Percentiles rank a stretch among this genome's conserved stretches.
Evolutionary conservation across 1,140 invertebrate species (phyloP).

Genomic region (Diploscapter pachys): DNA sequence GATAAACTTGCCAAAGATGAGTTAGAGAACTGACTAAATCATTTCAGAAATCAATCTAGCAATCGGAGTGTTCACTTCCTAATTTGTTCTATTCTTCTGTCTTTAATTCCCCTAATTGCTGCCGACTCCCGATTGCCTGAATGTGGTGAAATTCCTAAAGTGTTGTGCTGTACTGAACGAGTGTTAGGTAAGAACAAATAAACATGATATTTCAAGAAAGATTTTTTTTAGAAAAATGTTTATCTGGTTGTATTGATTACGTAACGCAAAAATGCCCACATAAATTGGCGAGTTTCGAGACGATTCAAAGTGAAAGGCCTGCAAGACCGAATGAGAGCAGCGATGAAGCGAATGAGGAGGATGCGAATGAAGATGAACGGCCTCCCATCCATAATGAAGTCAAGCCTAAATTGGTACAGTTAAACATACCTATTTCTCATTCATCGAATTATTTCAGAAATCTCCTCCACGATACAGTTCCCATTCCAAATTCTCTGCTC

Average conservation of each 20-base stretch:
- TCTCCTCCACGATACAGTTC: conserved; percentile 7
- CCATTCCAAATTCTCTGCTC: no score
- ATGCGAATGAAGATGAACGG: background rate
- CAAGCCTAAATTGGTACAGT: no score
- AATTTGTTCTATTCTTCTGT: conserved; percentile 1
- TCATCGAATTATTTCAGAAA: background rate
- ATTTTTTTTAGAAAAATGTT: conserved; percentile 42
- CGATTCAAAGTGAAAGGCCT: conserved; percentile 30
- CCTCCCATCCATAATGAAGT: no score
- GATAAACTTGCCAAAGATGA: no score
- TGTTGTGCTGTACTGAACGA: conserved; percentile 51
- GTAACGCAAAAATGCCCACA: conserved; percentile 45
- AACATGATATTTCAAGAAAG: background rate
- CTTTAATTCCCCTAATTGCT: conserved; percentile 15
- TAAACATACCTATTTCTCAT: no score
- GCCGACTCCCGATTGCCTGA: conserved; percentile 37
- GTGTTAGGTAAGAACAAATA: conserved; percentile 34
- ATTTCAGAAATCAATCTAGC: conserved; percentile 8
- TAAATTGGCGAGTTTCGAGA: conserved; percentile 47
- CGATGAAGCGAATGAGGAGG: background rate
- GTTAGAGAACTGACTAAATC: no score
- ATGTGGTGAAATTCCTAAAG: conserved; percentile 46
- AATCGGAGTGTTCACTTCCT: conserved; percentile 18
- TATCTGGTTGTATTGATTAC: conserved; percentile 48
- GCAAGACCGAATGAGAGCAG: background rate